phyloP scores from a whole-genome alignment of 37 sponge, comb jelly and placozoan species.

The Crambe crambe region DNA sequence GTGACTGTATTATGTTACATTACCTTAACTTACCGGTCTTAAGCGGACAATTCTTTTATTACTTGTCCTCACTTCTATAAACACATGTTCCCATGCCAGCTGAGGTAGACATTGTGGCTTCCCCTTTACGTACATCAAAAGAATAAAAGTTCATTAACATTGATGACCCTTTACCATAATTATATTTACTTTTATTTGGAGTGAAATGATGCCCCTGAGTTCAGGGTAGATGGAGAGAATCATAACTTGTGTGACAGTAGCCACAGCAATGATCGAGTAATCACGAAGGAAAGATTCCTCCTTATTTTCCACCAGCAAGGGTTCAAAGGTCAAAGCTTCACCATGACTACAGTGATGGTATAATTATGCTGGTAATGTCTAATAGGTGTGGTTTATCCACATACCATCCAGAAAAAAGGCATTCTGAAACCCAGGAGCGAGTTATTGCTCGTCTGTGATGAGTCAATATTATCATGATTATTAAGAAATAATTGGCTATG shows the following conservation, averaged over 20 bases:
- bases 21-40: not conserved
- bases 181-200: constrained; percentile 37
- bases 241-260: constrained; percentile 73
- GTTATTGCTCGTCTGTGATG: constrained; percentile 38
- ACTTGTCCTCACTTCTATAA: constrained; percentile 36
- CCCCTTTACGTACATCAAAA: constrained; percentile 31
- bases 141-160: not conserved
- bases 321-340: constrained; percentile 79
- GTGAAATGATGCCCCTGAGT: constrained; percentile 36
- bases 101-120: constrained; percentile 59
- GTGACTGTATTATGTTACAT: not conserved
- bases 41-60: not conserved
- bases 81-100: constrained; percentile 71
- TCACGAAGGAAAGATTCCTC: constrained; percentile 40
- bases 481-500: not conserved
- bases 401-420: constrained; percentile 85
- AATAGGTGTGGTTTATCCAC: no score
- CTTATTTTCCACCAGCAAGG: constrained; percentile 49
- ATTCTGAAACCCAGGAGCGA: constrained; percentile 58
- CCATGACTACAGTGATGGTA: constrained; percentile 64
- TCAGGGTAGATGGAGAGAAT: constrained; percentile 34
- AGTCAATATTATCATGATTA: not conserved
- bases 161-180: not conserved
- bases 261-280: constrained; percentile 51
- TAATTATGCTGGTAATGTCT: not conserved